Percentiles rank a stretch among this genome's conserved stretches.
Evolutionary conservation across 37 sponge, comb jelly and placozoan genomes (phyloP).

Genomic region (Amphimedon queenslandica): DNA sequence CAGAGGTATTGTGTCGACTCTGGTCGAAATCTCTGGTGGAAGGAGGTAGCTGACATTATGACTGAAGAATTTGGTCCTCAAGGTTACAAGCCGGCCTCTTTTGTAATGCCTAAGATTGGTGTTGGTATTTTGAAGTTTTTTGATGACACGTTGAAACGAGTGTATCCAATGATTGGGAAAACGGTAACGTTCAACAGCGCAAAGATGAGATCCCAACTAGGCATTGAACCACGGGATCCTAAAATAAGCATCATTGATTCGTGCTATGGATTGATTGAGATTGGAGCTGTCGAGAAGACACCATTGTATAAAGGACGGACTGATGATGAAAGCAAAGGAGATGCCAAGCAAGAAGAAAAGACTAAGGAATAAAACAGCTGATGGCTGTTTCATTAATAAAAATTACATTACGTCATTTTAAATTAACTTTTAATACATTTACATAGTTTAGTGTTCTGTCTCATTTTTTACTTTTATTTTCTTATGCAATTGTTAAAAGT

Average conservation of each 20-base stretch:
- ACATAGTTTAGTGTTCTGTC: too few relatives aligned
- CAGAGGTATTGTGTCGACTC: slow-evolving; percentile 38
- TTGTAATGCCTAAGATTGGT: slow-evolving; percentile 38
- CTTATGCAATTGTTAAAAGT: too few relatives aligned
- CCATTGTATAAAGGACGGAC: slow-evolving; percentile 44
- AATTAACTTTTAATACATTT: too few relatives aligned
- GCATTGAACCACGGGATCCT: slow-evolving; percentile 45
- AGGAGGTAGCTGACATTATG: slow-evolving; percentile 49
- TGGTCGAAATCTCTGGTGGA: slow-evolving; percentile 17
- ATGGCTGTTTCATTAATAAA: too few relatives aligned
- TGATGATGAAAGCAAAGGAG: background rate
- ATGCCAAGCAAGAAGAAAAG: background rate
- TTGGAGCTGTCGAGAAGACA: slow-evolving; percentile 57
- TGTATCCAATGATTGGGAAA: slow-evolving; percentile 41
- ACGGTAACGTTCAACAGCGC: slow-evolving; percentile 24
- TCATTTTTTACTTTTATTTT: too few relatives aligned
- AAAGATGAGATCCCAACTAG: slow-evolving; percentile 63
- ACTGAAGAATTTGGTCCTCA: slow-evolving; percentile 64
- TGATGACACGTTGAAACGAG: slow-evolving; percentile 4
- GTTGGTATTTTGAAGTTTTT: slow-evolving; percentile 49
- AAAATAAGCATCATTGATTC: slow-evolving; percentile 69
- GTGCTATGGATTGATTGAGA: slow-evolving; percentile 74
- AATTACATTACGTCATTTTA: too few relatives aligned
- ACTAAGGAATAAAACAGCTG: too few relatives aligned
- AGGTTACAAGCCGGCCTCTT: slow-evolving; percentile 58